These are phyloP conservation scores for Microctenopoma steveboyesi DNA, from an alignment of 2,797 vertebrate species.

Conservation along the genomic window DNA sequence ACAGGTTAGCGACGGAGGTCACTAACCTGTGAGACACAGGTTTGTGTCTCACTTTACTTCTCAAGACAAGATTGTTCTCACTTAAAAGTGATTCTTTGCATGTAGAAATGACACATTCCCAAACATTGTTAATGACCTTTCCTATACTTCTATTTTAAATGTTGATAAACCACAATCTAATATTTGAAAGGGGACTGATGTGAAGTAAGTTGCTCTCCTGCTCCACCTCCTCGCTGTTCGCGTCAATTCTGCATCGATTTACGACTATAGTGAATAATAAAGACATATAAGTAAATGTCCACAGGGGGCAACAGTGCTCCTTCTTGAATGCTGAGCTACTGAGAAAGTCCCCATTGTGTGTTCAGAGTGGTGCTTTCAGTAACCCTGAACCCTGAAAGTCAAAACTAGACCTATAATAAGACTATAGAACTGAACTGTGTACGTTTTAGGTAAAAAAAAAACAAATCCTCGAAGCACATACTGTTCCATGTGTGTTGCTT, in stretches of 20 bases:
- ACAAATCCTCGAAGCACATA: neutral
- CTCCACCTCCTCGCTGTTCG: neutral
- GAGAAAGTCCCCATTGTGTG: neutral
- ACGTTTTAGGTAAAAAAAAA: no score
- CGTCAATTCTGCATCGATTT: slow-evolving; percentile 7
- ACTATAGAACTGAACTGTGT: neutral
- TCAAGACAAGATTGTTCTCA: no score
- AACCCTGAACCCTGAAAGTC: neutral
- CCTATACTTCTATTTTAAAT: neutral
- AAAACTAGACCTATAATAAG: neutral
- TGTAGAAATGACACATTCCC: neutral
- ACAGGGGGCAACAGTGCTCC: slow-evolving; percentile 70
- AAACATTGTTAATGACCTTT: neutral
- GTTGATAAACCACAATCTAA: neutral
- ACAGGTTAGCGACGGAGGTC: neutral
- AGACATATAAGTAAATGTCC: slow-evolving; percentile 43
- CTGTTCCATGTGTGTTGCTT: slow-evolving; percentile 7
- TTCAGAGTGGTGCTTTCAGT: neutral
- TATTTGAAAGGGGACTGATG: neutral
- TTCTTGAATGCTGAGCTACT: slow-evolving; percentile 18
- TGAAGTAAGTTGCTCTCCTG: neutral
- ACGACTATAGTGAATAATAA: neutral
- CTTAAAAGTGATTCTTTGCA: no score
- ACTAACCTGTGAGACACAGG: no score
- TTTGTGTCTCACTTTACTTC: no score